Base-by-base conservation (phyloP, 2,888 invertebrate species). In the Scaptomyza caliginosa region DNA sequence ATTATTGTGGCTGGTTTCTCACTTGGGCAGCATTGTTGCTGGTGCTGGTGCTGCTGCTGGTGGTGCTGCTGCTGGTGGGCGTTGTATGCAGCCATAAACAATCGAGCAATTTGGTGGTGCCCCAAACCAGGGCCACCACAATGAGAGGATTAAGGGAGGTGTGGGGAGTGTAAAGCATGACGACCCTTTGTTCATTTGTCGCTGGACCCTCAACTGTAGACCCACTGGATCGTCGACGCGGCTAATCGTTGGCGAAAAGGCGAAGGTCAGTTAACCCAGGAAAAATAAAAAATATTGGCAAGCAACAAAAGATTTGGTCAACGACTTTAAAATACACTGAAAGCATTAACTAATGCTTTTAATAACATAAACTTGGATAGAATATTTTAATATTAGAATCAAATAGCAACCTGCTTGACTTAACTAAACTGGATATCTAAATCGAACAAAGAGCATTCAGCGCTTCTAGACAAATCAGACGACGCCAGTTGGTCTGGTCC, bases 51-150 rank as follows among this genome's bases (percentile, higher is more conserved):
- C 39, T 34, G 54, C 26, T 48, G 40, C 32, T n/a, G 46, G 21
- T 63, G 52, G 49, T 52, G 70, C 54, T 56, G 65, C 48, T 65
- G 62, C 46, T 67, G 74, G 81, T 80, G 88, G 89, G 89, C 89
- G 88, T 88, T 77, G 69, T 77, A 54, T 75, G 73, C 84, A 76
- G 89, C 75, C 82, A 88, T 88, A 88, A 88, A 88, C 89, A 89
- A 89, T 88, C 87, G 83, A 80, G 86, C 86, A 89, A 89, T 88
- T 89, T 77, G 81, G 78, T 57, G 40, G 8, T 62, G 51, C 38
- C 67, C 70, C 66, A 57, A 74, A 57, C 72, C 36, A 23, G 55
- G 30, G 59, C 59, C 60, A 52, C 45, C 60, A 52, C 72, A 51
- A 49, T 38, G 42, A 23, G 52, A 32, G 24, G n/a, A n/a, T 23